Conservation (phyloP, 1,140 invertebrate genomes). For the Capitella teleta region DNA sequence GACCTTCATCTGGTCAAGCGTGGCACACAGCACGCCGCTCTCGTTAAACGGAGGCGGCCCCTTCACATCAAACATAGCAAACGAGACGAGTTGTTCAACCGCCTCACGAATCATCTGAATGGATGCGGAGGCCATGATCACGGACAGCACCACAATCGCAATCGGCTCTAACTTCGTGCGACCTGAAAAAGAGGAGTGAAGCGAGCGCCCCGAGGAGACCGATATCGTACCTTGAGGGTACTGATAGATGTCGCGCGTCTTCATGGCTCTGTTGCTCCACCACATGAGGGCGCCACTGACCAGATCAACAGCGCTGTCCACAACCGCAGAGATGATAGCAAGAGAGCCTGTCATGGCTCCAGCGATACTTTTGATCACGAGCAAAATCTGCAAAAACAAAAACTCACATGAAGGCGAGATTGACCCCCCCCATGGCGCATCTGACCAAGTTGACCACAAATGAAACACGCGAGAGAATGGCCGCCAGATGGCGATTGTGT, state of each 20-base stretch:
- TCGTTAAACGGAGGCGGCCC: too few species aligned
- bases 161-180: conserved; percentile 43
- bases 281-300: conserved; percentile 42
- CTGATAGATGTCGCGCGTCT: conserved; percentile 36
- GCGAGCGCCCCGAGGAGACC: not conserved
- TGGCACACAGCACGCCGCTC: too few species aligned
- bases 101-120: conserved; percentile 30
- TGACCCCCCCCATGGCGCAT: too few species aligned
- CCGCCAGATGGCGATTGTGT: not conserved
- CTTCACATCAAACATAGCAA: not conserved
- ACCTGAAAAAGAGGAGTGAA: conserved; percentile 14
- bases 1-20: too few species aligned
- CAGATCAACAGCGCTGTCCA: conserved; percentile 44
- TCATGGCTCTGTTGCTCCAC: conserved; percentile 39
- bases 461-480: not conserved
- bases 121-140: conserved; percentile 43
- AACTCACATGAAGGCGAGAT: not conserved
- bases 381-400: conserved; percentile 21
- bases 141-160: conserved; percentile 37
- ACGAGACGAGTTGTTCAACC: conserved; percentile 4
- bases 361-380: conserved; percentile 39
- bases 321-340: conserved; percentile 43
- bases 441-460: conserved; percentile 4
- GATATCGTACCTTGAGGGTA: conserved; percentile 37
- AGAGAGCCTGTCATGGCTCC: conserved; percentile 42